Evolutionary conservation across 2,888 invertebrate genomes (phyloP), one percentile per base, ranked within the genome.

Genomic region (Tethea ocularis): DNA sequence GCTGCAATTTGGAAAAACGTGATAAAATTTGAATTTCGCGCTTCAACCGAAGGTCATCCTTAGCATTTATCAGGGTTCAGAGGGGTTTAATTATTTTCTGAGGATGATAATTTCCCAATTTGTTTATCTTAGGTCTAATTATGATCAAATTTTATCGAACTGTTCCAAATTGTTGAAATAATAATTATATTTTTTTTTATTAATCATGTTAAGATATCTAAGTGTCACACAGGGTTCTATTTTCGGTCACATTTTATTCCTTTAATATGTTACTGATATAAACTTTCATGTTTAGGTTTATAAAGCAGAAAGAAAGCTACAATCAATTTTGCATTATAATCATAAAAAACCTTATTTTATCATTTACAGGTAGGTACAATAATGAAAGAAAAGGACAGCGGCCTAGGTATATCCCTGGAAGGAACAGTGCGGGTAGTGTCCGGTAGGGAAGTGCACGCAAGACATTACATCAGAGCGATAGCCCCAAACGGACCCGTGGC

Each of bases 381-480:
- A 87, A 95, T 95, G 72, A 98, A 98, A 84, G 97, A 96, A 69
- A 94, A 94, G 53, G 96, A 96, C 77, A 96, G 96, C 56, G 98
- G 98, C 2, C 93, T 99, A 33, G 98, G 98, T 0, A 97, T 99
- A 67, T 98, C 97, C 52, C 89, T 98, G 58, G 98, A 98, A 83
- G 98, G 99, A 13, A 98, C 98, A 0, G 98, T 98, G 7, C 97
- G 99, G 64, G 98, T 98, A 22, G 91, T 91, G 15, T 97, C 96
- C 63, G 97, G 97, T 70, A 97, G 98, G 0, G 95, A 96, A 74
- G 96, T 98, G 11, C 95, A 98, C 61, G 98, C 98, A 1, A 96
- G 98, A 81, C 98, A 98, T 86, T 98, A 98, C 88, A 98, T 98
- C 71, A 94, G 98, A 57, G 97, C 97, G 24, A 96, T 99, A 63